phyloP scores from a whole-genome alignment of 2,888 invertebrate species.

The Aquatica leii region DNA sequence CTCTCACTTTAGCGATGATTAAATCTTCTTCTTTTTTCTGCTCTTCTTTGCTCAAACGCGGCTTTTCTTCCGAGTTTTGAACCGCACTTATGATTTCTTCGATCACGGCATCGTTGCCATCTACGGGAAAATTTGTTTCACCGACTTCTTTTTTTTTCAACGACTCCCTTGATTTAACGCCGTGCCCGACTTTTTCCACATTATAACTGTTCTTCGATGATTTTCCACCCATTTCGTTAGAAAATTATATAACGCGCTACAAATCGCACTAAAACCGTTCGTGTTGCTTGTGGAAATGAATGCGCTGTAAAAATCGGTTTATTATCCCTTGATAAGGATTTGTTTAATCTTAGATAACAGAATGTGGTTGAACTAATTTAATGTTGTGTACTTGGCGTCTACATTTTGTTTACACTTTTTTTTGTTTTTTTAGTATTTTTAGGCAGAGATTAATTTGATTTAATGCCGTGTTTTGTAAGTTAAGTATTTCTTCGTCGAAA shows the following conservation, averaged over 20 bases:
- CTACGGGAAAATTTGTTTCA: not conserved
- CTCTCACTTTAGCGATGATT: slow-evolving; percentile 1
- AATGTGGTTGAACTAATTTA: not conserved
- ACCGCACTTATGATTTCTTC: not conserved
- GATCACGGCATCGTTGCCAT: not conserved
- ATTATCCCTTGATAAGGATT: slow-evolving; percentile 21
- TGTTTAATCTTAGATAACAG: slow-evolving; percentile 22
- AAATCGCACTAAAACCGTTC: no score
- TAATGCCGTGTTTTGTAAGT: slow-evolving; percentile 15
- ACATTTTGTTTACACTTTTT: slow-evolving; percentile 1
- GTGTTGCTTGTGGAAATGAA: no score
- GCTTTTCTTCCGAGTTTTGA: not conserved
- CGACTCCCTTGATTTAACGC: not conserved
- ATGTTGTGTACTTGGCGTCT: not conserved
- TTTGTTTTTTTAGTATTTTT: slow-evolving; percentile 8
- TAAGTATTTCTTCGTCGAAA: slow-evolving; percentile 21
- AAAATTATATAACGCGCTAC: not conserved
- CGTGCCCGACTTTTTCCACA: not conserved
- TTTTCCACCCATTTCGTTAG: not conserved
- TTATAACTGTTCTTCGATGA: not conserved
- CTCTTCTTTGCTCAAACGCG: not conserved
- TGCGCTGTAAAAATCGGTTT: not conserved
- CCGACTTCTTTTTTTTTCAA: not conserved
- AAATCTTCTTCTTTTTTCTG: not conserved
- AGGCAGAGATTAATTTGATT: slow-evolving; percentile 22